phyloP scores from a whole-genome alignment of 2,888 invertebrate genomes.

The Pristionchus mayeri region DNA sequence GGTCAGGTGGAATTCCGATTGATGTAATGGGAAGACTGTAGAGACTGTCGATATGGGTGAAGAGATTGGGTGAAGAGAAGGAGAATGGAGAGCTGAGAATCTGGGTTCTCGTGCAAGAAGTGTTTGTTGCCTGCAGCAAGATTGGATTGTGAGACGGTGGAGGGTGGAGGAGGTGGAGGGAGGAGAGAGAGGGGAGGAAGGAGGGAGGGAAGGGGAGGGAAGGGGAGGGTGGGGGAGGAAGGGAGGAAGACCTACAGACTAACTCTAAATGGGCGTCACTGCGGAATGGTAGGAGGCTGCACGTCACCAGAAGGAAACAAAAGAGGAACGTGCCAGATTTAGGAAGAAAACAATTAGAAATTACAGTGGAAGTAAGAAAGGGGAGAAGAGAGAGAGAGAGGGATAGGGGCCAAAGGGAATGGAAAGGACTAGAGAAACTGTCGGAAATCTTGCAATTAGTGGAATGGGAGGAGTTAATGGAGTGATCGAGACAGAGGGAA shows the following conservation, averaged over 20 bases:
- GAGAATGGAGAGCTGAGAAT: conserved; percentile 45
- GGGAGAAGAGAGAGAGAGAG: neutral
- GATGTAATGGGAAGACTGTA: conserved; percentile 49
- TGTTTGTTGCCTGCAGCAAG: too few species aligned
- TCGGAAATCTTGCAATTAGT: neutral
- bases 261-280: neutral
- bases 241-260: neutral
- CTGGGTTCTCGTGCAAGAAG: too few species aligned
- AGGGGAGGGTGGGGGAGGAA: neutral
- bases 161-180: conserved; percentile 43
- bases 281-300: neutral
- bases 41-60: too few species aligned
- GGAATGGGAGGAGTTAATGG: neutral
- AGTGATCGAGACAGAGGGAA: conserved; percentile 30
- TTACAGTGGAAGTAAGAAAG: neutral
- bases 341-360: conserved; percentile 38
- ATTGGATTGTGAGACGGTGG: conserved; percentile 4
- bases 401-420: neutral
- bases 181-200: conserved; percentile 35
- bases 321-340: conserved; percentile 1
- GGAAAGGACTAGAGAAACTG: neutral
- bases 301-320: conserved; percentile 1
- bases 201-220: neutral
- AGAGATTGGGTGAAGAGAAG: conserved; percentile 43
- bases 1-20: conserved; percentile 23